Evolutionary conservation across 1,140 invertebrate genomes (phyloP), one percentile per base, ranked within the genome.

Genomic region (Aphaenogaster ashmeadi): DNA sequence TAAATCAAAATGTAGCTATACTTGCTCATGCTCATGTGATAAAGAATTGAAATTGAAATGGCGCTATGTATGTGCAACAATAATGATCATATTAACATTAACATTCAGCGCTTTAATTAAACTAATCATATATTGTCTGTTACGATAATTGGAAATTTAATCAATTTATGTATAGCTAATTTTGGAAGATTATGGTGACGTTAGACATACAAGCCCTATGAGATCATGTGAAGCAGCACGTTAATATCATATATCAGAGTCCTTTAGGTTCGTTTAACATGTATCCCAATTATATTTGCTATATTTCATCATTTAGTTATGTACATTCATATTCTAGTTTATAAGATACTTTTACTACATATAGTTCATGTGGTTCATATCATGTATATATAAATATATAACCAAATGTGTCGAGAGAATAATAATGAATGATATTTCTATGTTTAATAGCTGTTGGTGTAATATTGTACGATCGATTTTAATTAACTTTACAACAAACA

Each of bases 11-110:
- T 79, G 50, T 89, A 89, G 87, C 60, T 89, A 86, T 86, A 88
- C 85, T 91, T 92, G 90, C 91, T 93, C 93, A 93, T 92, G 88
- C 88, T 93, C 88, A 91, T 93, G 93, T 93, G 92, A 94, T 94
- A 93, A 88, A 80, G 86, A 91, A 92, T 87, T 91, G 71, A 91
- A 91, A 72, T 64, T 60, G 74, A 75, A 88, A 87, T 86, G 74
- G 89, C 62, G 84, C 87, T 88, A 69, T 58, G 33, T 67, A 78
- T 80, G 75, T 78, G 75, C 52, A 87, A 69, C 36, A 88, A 66
- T 67, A 66, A 84, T 75, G 38, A 88, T 60, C 41, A 64, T 74
- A 60, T 80, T 52, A 44, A 33, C 78, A 58, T 62, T 80, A 84
- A 86, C 64, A 90, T 56, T 84, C 58, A 72, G 64, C 75, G 58